Evolutionary conservation across 2,797 vertebrate genomes (phyloP).

Genomic region (Aldrovandia affinis): DNA sequence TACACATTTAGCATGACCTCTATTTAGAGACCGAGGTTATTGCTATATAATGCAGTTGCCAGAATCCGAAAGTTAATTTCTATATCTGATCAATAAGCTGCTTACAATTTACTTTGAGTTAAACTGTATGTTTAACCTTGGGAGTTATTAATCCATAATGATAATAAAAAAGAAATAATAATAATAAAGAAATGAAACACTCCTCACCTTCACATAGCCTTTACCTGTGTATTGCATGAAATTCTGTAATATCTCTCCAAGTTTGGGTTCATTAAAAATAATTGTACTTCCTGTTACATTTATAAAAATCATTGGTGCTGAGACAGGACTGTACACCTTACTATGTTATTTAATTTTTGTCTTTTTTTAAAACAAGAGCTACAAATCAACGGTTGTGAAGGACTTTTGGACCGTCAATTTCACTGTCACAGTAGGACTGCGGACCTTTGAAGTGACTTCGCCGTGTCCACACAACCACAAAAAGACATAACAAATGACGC

Average conservation of each 20-base stretch:
- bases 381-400: background rate
- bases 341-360: too few species aligned
- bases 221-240: conserved; percentile 32
- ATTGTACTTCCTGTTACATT: conserved; percentile 46
- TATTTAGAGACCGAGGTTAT: conserved; percentile 65
- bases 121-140: conserved; percentile 66
- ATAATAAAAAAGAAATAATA: conserved; percentile 45
- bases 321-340: background rate
- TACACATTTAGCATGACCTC: conserved; percentile 61
- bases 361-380: background rate
- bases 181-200: conserved; percentile 53
- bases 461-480: conserved; percentile 8
- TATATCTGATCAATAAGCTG: conserved; percentile 68
- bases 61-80: conserved; percentile 68
- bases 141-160: conserved; percentile 49
- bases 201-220: conserved; percentile 46
- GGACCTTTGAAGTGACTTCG: background rate
- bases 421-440: background rate
- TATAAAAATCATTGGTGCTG: conserved; percentile 35
- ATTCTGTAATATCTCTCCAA: conserved; percentile 41
- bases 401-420: background rate
- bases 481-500: conserved; percentile 38
- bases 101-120: conserved; percentile 60
- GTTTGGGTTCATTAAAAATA: conserved; percentile 28
- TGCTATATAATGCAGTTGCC: conserved; percentile 69